A percentile compares a stretch with the other conserved stretches of the same genome.
phyloP scores from a whole-genome alignment of 1,140 invertebrate genomes.

The Varroa destructor region DNA sequence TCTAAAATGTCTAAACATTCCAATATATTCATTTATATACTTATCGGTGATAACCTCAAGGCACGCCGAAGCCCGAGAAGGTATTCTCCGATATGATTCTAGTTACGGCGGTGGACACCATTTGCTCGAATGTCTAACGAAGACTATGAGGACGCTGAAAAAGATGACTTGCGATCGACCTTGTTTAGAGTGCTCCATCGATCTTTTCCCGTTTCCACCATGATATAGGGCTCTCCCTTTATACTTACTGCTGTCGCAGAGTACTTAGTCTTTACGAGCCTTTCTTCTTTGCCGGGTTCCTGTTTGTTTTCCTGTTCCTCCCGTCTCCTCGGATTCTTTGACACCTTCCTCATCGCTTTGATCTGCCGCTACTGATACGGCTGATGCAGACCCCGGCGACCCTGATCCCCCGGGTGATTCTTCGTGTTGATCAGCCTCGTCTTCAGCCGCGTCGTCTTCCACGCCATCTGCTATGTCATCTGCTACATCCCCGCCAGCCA shows the following conservation, averaged over 20 bases:
- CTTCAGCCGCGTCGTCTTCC: conserved; percentile 23
- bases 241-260: background rate
- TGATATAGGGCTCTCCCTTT: too few species aligned
- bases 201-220: too few species aligned
- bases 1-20: too few species aligned
- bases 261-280: conserved; percentile 29
- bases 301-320: conserved; percentile 28
- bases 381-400: conserved; percentile 38
- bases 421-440: conserved; percentile 39
- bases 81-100: too few species aligned
- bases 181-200: too few species aligned
- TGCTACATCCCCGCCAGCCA: conserved; percentile 38
- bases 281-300: conserved; percentile 30
- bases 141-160: too few species aligned
- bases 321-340: conserved; percentile 24
- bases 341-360: conserved; percentile 29
- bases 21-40: too few species aligned
- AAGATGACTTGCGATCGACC: too few species aligned
- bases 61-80: too few species aligned
- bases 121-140: too few species aligned
- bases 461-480: conserved; percentile 40
- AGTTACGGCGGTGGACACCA: too few species aligned
- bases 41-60: too few species aligned
- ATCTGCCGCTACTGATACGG: conserved; percentile 35
- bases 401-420: conserved; percentile 39